Conservation (phyloP, 64 coral and sea anemone species). For the Stichodactyla mertensii region DNA sequence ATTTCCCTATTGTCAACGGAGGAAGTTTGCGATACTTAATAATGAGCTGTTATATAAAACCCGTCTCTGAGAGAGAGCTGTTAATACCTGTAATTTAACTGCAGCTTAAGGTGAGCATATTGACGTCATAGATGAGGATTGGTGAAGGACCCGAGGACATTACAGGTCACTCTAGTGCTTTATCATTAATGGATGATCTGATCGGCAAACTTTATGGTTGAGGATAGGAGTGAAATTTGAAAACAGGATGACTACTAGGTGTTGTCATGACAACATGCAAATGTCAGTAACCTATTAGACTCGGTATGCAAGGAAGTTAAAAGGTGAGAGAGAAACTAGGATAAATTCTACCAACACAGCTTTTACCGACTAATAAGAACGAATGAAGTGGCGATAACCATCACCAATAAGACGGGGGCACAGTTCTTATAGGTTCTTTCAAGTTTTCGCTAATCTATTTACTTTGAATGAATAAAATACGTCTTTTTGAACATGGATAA, state of each 20-base stretch:
- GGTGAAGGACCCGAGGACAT: neutral
- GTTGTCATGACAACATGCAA: too few relatives aligned
- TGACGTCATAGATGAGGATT: neutral
- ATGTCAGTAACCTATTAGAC: too few relatives aligned
- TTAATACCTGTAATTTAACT: neutral
- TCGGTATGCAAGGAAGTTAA: too few relatives aligned
- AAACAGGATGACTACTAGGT: too few relatives aligned
- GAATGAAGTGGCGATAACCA: neutral
- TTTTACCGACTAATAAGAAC: neutral
- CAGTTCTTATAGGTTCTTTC: neutral
- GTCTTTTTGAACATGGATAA: neutral
- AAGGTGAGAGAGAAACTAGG: neutral
- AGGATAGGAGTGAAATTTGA: too few relatives aligned
- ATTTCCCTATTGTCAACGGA: neutral
- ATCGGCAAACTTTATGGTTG: too few relatives aligned
- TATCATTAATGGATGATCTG: too few relatives aligned
- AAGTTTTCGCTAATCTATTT: neutral
- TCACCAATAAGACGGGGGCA: neutral
- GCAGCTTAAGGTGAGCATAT: neutral
- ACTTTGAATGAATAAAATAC: neutral
- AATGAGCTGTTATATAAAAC: neutral
- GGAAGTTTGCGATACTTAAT: neutral
- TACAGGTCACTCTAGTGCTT: neutral
- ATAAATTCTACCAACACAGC: neutral
- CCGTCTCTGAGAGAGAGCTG: neutral